Conservation (phyloP, 2,888 invertebrate genomes). For the Gastrophysa polygoni region DNA sequence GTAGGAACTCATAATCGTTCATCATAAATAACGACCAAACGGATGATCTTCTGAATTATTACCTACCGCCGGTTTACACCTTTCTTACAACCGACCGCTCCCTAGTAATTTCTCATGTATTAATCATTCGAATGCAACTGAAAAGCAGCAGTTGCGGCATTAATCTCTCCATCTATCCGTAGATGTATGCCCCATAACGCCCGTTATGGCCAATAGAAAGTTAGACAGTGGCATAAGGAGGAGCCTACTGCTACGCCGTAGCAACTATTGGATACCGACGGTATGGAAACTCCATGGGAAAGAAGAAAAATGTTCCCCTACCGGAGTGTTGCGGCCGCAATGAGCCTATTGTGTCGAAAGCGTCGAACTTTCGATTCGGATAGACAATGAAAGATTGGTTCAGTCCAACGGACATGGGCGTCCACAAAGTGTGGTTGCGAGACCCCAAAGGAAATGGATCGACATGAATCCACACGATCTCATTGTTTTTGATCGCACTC, state of each 20-base stretch:
- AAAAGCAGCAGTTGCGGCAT: constrained; percentile 18
- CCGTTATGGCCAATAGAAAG: constrained; percentile 47
- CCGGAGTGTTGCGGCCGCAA: constrained; percentile 12
- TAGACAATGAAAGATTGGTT: background rate
- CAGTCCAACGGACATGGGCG: background rate
- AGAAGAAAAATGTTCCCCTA: constrained; percentile 37
- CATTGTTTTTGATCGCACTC: no score
- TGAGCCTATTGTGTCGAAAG: constrained; percentile 19
- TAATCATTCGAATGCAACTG: constrained; percentile 1
- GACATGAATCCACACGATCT: background rate
- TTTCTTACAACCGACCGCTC: background rate
- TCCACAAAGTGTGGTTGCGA: no score
- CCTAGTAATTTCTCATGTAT: background rate
- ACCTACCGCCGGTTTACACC: background rate
- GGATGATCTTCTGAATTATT: background rate
- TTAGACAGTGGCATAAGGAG: constrained; percentile 47
- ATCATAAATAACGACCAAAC: no score
- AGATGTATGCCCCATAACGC: constrained; percentile 44
- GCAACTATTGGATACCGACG: constrained; percentile 43
- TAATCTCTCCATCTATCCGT: constrained; percentile 44
- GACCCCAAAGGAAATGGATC: no score
- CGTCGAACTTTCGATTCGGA: background rate
- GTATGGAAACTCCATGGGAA: constrained; percentile 38
- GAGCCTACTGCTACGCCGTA: constrained; percentile 41
- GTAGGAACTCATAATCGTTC: no score